Evolutionary conservation across 2,113 vertebrate genomes (phyloP).

Genomic region (Gallinago jamesoni): DNA sequence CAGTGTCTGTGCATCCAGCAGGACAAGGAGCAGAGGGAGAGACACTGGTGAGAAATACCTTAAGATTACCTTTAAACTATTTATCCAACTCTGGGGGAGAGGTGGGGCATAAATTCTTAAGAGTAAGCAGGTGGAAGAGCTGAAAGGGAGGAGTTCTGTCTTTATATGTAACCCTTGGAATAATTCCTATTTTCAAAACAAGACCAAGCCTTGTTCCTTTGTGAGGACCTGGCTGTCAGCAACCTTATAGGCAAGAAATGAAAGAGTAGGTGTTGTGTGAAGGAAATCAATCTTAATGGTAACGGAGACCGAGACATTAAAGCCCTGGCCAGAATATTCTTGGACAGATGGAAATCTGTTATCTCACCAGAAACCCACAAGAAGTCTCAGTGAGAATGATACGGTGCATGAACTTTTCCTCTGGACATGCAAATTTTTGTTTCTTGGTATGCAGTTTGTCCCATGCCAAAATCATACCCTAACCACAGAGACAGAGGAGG

Average conservation of each 20-base stretch:
- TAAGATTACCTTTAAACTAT: background rate
- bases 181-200: background rate
- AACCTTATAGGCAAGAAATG: background rate
- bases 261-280: background rate
- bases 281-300: background rate
- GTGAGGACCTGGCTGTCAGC: background rate
- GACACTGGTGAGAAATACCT: conserved; percentile 4
- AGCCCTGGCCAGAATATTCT: background rate
- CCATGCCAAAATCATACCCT: background rate
- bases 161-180: background rate
- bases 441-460: background rate
- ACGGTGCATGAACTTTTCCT: background rate
- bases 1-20: background rate
- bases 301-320: background rate
- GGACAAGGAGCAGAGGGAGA: background rate
- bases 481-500: background rate
- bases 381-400: background rate
- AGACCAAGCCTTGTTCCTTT: background rate
- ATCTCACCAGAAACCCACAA: background rate
- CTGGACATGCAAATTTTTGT: background rate
- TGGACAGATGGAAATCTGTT: background rate
- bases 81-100: background rate
- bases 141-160: background rate
- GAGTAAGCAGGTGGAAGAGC: background rate
- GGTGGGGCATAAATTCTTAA: background rate